phyloP scores from a whole-genome alignment of 2,113 vertebrate genomes.

The Hucho hucho region DNA sequence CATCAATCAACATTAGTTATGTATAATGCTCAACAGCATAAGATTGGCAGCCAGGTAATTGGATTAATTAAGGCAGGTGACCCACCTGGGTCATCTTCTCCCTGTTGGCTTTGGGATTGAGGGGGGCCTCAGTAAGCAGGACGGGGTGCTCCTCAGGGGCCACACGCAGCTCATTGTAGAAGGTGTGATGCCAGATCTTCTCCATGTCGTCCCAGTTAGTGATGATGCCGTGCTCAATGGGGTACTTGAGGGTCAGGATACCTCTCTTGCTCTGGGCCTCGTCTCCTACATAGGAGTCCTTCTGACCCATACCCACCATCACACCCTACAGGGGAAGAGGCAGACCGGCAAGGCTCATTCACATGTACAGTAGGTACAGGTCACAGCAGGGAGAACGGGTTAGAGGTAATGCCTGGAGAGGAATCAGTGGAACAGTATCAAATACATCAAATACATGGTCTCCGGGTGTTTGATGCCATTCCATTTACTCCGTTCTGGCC shows the following conservation, averaged over 20 bases:
- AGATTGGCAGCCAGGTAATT: too few species aligned
- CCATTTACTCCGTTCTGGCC: too few species aligned
- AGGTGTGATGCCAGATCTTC: constrained; percentile 99
- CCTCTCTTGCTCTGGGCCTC: constrained; percentile 97
- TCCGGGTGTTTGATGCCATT: too few species aligned
- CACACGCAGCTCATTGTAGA: constrained; percentile 93
- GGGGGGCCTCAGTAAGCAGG: constrained; percentile 90
- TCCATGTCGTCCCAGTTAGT: constrained; percentile 99
- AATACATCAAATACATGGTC: too few species aligned
- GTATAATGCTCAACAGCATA: too few species aligned
- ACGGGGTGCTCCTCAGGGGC: constrained; percentile 90
- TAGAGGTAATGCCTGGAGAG: too few species aligned
- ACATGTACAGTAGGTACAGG: not conserved
- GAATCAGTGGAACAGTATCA: too few species aligned
- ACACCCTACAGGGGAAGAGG: constrained; percentile 77
- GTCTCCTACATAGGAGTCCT: constrained; percentile 94
- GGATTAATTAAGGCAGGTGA: not conserved
- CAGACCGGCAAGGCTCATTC: not conserved
- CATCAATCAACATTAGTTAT: too few species aligned
- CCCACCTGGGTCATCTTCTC: constrained; percentile 95
- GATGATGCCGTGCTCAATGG: constrained; percentile 94
- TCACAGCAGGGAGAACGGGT: too few species aligned
- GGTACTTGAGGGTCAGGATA: constrained; percentile 91
- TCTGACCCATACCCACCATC: constrained; percentile 98
- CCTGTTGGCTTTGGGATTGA: constrained; percentile 94